A percentile compares a stretch with the other conserved stretches of the same genome.
Evolutionary conservation across 2,113 vertebrate genomes (phyloP).

Genomic region (Megaleporinus macrocephalus): DNA sequence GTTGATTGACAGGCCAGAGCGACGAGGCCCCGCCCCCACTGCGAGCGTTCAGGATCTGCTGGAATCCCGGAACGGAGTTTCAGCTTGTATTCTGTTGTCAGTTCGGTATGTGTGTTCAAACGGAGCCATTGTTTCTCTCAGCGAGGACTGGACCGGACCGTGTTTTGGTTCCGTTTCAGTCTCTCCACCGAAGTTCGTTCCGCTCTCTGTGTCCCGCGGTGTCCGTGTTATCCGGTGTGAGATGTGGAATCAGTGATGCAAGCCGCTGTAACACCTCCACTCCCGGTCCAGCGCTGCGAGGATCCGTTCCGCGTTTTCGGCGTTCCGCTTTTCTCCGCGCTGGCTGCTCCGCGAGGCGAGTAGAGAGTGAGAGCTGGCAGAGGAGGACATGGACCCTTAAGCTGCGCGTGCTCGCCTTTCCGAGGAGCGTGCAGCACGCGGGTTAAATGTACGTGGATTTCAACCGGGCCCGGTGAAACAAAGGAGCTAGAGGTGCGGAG

Average conservation of each 20-base stretch:
- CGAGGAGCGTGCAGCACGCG: conserved; percentile 4
- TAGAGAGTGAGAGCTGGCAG: neutral
- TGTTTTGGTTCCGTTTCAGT: no score
- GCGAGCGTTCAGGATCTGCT: neutral
- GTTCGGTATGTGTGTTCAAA: neutral
- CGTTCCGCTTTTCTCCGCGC: no score
- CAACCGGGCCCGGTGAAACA: neutral
- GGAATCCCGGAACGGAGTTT: conserved; percentile 54
- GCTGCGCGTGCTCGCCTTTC: conserved; percentile 27
- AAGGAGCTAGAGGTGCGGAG: conserved; percentile 11
- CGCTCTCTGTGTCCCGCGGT: no score
- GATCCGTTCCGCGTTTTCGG: conserved; percentile 67
- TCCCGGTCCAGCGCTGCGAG: neutral
- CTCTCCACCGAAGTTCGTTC: no score
- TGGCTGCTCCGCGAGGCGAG: no score
- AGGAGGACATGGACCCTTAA: conserved; percentile 37
- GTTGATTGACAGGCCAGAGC: conserved; percentile 52
- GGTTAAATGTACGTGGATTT: conserved; percentile 31
- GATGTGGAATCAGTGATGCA: conserved; percentile 45
- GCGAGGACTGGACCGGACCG: no score
- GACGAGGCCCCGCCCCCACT: conserved; percentile 39
- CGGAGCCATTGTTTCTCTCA: neutral
- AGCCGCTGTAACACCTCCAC: conserved; percentile 37
- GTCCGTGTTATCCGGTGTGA: neutral
- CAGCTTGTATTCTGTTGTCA: neutral